phyloP scores from a whole-genome alignment of 2,113 vertebrate genomes.

The Channa maculata region DNA sequence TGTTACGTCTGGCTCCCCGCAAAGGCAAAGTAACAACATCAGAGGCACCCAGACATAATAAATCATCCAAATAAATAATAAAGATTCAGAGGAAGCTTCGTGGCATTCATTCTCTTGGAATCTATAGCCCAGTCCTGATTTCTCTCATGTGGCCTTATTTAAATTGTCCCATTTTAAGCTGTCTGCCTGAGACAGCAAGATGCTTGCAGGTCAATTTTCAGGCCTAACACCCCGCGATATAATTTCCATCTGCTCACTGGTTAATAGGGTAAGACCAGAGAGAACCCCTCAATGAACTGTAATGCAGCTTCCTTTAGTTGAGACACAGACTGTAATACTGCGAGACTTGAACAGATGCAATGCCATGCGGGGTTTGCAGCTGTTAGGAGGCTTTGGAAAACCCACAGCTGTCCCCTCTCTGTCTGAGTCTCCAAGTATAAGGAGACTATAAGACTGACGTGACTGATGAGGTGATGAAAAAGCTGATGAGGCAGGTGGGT shows the following conservation, averaged over 20 bases:
- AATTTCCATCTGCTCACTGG: slow-evolving; percentile 68
- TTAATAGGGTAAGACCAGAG: slow-evolving; percentile 64
- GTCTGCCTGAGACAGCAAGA: slow-evolving; percentile 34
- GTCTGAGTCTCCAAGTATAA: slow-evolving; percentile 46
- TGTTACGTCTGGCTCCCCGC: slow-evolving; percentile 69
- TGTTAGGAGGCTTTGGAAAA: slow-evolving; percentile 63
- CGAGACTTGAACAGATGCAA: slow-evolving; percentile 66
- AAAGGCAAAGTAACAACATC: slow-evolving; percentile 66
- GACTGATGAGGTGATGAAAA: slow-evolving; percentile 66
- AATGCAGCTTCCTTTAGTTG: slow-evolving; percentile 43
- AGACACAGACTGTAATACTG: slow-evolving; percentile 12
- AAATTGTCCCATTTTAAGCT: slow-evolving; percentile 53
- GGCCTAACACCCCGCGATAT: slow-evolving; percentile 44
- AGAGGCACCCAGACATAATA: slow-evolving; percentile 67
- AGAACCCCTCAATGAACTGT: slow-evolving; percentile 52
- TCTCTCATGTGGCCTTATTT: slow-evolving; percentile 61
- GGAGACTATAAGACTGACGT: slow-evolving; percentile 45
- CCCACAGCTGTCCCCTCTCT: slow-evolving; percentile 69
- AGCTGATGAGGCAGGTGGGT: slow-evolving; percentile 39
- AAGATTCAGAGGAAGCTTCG: slow-evolving; percentile 48
- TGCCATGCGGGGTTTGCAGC: slow-evolving; percentile 74
- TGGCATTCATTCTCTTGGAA: slow-evolving; percentile 40
- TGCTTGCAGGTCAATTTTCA: slow-evolving; percentile 47
- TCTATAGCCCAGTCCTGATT: slow-evolving; percentile 57
- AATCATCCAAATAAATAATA: slow-evolving; percentile 76